These are phyloP conservation scores for Ochropleura leucogaster DNA, from an alignment of 2,888 invertebrate genomes.

Conservation along the genomic window DNA sequence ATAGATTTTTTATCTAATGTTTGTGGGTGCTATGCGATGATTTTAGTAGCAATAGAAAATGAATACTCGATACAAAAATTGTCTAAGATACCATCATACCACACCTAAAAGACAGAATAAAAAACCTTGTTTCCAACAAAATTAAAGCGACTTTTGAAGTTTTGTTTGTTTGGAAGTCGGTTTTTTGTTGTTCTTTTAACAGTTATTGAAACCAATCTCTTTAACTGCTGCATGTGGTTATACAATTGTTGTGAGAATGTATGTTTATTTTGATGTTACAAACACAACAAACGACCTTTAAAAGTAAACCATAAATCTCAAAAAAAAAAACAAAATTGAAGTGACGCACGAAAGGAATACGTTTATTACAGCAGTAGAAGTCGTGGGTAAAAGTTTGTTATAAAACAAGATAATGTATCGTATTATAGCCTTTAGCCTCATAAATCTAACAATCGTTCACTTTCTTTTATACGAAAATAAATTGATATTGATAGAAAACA, in stretches of 20 bases:
- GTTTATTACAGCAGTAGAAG: constrained; percentile 26
- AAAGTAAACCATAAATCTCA: constrained; percentile 28
- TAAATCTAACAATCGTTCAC: constrained; percentile 56
- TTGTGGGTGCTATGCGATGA: too few relatives aligned
- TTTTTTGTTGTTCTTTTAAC: too few relatives aligned
- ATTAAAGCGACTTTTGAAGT: too few relatives aligned
- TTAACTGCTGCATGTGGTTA: neutral
- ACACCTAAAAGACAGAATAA: too few relatives aligned
- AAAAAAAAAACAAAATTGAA: constrained; percentile 17
- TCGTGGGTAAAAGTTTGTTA: constrained; percentile 52
- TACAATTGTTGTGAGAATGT: neutral
- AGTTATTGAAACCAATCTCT: neutral
- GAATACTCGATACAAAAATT: too few relatives aligned
- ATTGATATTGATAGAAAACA: constrained; percentile 40
- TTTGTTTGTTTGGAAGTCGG: too few relatives aligned
- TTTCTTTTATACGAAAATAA: constrained; percentile 52
- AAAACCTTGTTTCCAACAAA: too few relatives aligned
- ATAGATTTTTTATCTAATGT: too few relatives aligned
- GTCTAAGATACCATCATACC: too few relatives aligned
- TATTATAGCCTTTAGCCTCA: constrained; percentile 48
- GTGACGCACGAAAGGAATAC: constrained; percentile 29
- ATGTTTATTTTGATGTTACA: neutral
- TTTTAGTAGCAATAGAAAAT: too few relatives aligned
- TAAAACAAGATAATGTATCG: constrained; percentile 41
- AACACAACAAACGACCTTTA: neutral